Conservation (phyloP, 2,888 invertebrate genomes). For the Rhagium mordax region DNA sequence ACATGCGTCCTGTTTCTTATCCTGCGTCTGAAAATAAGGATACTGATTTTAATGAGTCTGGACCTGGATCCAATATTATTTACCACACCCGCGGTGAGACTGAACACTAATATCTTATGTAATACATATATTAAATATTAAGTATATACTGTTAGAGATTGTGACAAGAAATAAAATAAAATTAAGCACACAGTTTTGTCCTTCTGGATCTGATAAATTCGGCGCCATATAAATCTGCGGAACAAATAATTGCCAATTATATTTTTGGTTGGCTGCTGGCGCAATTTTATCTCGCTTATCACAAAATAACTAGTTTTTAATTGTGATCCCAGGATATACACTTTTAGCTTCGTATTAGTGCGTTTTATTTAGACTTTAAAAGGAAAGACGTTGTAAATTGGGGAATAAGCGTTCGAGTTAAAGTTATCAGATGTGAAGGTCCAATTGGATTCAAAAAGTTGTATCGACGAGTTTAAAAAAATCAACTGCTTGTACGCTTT, state of each 20-base stretch:
- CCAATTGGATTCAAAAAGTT: neutral
- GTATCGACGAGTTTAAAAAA: neutral
- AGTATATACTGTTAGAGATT: slow-evolving; percentile 31
- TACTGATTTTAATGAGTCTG: slow-evolving; percentile 61
- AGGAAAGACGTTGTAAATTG: neutral
- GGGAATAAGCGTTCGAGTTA: neutral
- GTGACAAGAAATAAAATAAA: slow-evolving; percentile 25
- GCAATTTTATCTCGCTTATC: slow-evolving; percentile 14
- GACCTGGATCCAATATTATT: slow-evolving; percentile 61
- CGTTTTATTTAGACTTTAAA: neutral
- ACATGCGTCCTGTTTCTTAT: slow-evolving; percentile 61
- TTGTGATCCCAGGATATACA: neutral
- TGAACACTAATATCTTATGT: slow-evolving; percentile 29
- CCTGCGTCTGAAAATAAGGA: slow-evolving; percentile 61
- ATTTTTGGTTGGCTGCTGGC: neutral
- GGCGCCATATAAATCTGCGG: neutral
- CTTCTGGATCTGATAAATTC: slow-evolving; percentile 1
- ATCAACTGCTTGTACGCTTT: neutral
- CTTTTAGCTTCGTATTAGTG: slow-evolving; percentile 3
- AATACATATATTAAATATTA: slow-evolving; percentile 8
- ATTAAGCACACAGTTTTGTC: slow-evolving; percentile 17
- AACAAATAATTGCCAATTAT: neutral
- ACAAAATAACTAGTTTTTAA: neutral
- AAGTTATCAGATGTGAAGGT: slow-evolving; percentile 1
- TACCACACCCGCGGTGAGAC: slow-evolving; percentile 67